Base-by-base conservation (phyloP, 2,113 vertebrate genomes). In the Aldabrachelys gigantea region DNA sequence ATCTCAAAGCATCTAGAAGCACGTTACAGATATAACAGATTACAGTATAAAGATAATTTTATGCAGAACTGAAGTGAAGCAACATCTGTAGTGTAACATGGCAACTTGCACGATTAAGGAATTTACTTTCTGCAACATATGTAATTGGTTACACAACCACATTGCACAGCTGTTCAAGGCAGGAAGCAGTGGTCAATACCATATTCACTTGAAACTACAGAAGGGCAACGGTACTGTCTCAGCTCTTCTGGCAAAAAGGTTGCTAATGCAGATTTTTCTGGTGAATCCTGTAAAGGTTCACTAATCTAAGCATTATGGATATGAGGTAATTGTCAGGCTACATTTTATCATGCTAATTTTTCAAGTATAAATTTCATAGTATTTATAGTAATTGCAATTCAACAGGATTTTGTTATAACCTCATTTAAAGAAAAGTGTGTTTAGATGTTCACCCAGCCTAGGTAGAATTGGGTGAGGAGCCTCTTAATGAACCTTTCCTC, bases 61-160 rank as follows among this genome's bases (percentile, higher is more conserved):
- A 1, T 53, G 31, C 62, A 69, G 35, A 69, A 69, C 31, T 69
- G 65, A n/a, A 94, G 62, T 82, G 90, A 95, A 95, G 91, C 52
- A 56, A 93, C 10, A 82, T 88, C 69, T 62, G 41, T 90, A 83
- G 87, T 72, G 82, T 89, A 96, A 91, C 44, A n/a, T 12, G 38
- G 78, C 87, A 90, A 96, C 89, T 91, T 95, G 91, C 94, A 82
- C 82, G 88, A 94, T 91, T 41, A 41, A 76, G 25, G 24, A 76
- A 44, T 76, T 76, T 91, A 88, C 0, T 0, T 65, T 95, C 88
- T 90, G 84, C 83, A 72, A 94, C 93, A n/a, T 86, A 94, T 94
- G 69, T 85, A 86, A 95, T 92, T 93, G 92, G 84, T 82, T 89
- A 22, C 25, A 92, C 57, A 22, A 91, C 90, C 91, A 80, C 50